Evolutionary conservation across 2,797 vertebrate genomes (phyloP).

Genomic region (Bradypodion ventrale): DNA sequence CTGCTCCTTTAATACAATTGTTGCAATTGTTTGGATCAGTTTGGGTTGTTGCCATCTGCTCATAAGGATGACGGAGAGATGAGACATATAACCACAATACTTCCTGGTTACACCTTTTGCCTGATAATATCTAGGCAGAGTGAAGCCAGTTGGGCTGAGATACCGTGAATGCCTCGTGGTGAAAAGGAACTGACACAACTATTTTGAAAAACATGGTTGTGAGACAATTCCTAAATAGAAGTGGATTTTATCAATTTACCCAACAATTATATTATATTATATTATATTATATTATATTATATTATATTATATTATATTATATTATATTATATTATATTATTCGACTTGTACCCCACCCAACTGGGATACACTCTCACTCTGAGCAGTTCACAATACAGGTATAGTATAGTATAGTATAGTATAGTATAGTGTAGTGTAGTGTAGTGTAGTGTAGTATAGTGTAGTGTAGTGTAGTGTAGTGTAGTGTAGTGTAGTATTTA

Average conservation of each 20-base stretch:
- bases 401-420: too few relatives aligned
- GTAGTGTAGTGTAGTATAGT: too few relatives aligned
- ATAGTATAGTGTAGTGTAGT: too few relatives aligned
- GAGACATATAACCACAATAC: background rate
- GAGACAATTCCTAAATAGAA: background rate
- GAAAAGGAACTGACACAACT: background rate
- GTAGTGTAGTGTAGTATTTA: too few relatives aligned
- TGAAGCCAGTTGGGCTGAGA: background rate
- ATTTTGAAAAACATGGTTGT: background rate
- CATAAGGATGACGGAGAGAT: background rate
- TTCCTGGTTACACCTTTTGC: background rate
- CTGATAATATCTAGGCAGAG: background rate
- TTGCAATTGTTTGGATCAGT: background rate
- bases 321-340: too few relatives aligned
- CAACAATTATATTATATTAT: background rate
- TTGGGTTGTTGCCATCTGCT: background rate
- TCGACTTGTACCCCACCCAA: too few relatives aligned
- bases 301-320: too few relatives aligned
- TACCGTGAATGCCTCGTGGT: background rate
- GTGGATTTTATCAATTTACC: background rate
- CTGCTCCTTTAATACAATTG: background rate
- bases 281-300: too few relatives aligned
- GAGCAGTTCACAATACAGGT: too few relatives aligned
- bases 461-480: too few relatives aligned
- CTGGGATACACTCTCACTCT: too few relatives aligned